These are phyloP conservation scores for Halcyon smyrnensis DNA, from an alignment of 2,797 vertebrate species.

Conservation along the genomic window DNA sequence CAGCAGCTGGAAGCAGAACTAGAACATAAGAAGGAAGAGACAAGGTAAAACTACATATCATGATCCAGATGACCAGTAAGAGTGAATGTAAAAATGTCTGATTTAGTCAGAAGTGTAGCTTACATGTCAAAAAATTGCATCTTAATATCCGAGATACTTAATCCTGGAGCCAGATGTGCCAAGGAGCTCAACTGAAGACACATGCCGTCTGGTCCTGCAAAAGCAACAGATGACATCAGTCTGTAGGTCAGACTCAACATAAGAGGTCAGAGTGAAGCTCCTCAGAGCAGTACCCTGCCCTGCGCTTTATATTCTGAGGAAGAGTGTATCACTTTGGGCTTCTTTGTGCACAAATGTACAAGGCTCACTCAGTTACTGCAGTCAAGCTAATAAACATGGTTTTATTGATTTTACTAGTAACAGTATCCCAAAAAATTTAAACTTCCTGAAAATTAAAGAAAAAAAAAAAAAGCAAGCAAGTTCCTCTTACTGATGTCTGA, in stretches of 20 bases:
- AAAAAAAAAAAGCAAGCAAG: background rate
- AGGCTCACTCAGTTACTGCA: background rate
- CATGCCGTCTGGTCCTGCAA: background rate
- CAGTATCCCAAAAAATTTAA: background rate
- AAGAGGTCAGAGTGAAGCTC: background rate
- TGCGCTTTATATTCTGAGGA: background rate
- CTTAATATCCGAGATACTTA: background rate
- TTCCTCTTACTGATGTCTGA: background rate
- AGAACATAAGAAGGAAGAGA: slow-evolving; percentile 95
- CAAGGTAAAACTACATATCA: slow-evolving; percentile 80
- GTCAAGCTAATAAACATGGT: background rate
- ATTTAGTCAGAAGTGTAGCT: background rate
- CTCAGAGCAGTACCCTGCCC: background rate
- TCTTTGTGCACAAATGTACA: background rate
- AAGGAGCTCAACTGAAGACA: background rate
- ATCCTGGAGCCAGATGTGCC: background rate
- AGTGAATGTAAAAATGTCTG: background rate
- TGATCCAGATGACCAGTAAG: background rate
- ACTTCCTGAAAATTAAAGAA: background rate
- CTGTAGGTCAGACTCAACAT: background rate
- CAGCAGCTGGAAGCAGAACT: slow-evolving; percentile 91
- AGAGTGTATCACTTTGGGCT: background rate
- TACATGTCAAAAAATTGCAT: background rate
- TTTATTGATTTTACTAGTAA: background rate
- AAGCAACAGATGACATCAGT: background rate